phyloP scores from a whole-genome alignment of 2,797 vertebrate genomes.

The Alca torda region DNA sequence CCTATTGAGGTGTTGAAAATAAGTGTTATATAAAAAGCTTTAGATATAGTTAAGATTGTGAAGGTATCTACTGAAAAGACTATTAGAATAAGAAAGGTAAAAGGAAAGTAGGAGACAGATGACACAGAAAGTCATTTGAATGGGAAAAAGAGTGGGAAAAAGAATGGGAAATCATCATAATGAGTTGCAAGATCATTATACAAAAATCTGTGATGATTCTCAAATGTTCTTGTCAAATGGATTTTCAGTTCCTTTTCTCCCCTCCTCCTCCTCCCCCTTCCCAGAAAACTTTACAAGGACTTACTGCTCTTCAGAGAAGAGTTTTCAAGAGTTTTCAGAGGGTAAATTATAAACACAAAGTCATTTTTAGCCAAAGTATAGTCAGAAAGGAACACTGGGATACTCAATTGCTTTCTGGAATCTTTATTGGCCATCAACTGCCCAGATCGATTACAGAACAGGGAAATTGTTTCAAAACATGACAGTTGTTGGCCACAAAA shows the following conservation, averaged over 20 bases:
- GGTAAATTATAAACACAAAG: neutral
- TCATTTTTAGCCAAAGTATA: neutral
- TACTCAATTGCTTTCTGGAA: neutral
- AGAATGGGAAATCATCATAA: neutral
- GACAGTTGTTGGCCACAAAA: neutral
- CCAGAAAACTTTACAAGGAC: neutral
- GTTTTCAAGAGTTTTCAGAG: neutral
- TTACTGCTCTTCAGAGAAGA: neutral
- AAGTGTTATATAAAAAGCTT: neutral
- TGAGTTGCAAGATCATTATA: neutral
- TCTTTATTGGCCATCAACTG: neutral
- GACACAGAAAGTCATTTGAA: neutral
- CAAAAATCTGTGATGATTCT: neutral
- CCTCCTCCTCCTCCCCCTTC: neutral
- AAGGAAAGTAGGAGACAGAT: neutral
- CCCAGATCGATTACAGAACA: neutral
- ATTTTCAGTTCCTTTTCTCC: neutral
- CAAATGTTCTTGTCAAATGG: neutral
- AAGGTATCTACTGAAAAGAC: neutral
- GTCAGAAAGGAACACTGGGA: neutral
- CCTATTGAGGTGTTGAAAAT: neutral
- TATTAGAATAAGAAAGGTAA: neutral
- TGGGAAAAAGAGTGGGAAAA: neutral
- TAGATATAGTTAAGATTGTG: neutral
- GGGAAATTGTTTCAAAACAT: neutral